A percentile compares a stretch with the other conserved stretches of the same genome.
Evolutionary conservation across 2,113 vertebrate species (phyloP).

Genomic region (Anguilla rostrata): DNA sequence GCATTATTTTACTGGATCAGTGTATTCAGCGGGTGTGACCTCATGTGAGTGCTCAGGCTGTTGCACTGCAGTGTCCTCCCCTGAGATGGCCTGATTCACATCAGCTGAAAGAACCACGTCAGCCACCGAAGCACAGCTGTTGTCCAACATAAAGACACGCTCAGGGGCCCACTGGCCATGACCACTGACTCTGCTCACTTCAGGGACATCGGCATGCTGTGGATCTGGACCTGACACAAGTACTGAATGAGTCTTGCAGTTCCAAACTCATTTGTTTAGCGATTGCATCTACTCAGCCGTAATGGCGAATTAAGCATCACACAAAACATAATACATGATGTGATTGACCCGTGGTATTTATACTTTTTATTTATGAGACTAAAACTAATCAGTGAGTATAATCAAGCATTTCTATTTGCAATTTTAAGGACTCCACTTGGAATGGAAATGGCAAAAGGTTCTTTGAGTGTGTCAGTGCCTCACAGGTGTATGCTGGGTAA

Average conservation of each 20-base stretch:
- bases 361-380: not conserved
- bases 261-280: too few relatives aligned
- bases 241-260: not conserved
- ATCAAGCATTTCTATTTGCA: not conserved
- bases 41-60: not conserved
- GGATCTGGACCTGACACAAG: not conserved
- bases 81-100: constrained; percentile 68
- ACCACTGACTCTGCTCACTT: constrained; percentile 68
- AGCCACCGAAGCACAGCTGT: constrained; percentile 62
- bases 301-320: not conserved
- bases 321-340: not conserved
- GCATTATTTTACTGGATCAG: not conserved
- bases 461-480: not conserved
- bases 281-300: too few relatives aligned
- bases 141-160: constrained; percentile 69
- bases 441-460: not conserved
- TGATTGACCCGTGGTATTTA: not conserved
- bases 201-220: constrained; percentile 56
- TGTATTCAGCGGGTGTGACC: constrained; percentile 8
- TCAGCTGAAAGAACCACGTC: constrained; percentile 62
- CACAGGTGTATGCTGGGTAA: not conserved
- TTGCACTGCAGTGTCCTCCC: constrained; percentile 42
- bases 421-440: not conserved
- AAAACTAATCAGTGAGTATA: not conserved
- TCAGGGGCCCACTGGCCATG: constrained; percentile 71